Conservation (phyloP, 2,113 vertebrate genomes). For the Strigops habroptila region DNA sequence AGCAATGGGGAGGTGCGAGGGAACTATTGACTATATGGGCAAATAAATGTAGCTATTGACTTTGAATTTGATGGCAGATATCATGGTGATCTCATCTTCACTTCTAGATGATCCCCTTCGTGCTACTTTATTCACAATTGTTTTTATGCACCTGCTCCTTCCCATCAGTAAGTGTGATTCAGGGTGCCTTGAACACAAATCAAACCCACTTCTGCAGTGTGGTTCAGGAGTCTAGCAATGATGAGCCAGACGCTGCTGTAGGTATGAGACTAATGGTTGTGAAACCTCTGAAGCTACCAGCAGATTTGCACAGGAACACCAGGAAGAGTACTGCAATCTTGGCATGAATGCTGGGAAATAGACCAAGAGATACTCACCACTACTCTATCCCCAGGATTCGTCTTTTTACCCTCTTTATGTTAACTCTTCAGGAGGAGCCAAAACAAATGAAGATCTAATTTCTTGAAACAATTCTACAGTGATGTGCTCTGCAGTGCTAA, state of each 20-base stretch:
- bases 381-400: background rate
- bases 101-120: background rate
- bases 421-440: background rate
- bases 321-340: background rate
- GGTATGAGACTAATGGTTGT: background rate
- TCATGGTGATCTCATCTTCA: background rate
- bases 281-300: background rate
- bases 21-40: background rate
- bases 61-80: background rate
- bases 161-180: background rate
- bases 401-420: background rate
- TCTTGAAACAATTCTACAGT: background rate
- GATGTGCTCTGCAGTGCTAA: background rate
- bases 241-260: background rate
- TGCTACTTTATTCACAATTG: rapidly evolving
- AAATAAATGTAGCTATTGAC: background rate
- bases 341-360: background rate
- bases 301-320: background rate
- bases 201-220: background rate
- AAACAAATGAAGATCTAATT: background rate
- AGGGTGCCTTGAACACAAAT: background rate
- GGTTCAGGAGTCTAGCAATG: background rate
- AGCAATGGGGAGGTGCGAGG: background rate
- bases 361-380: background rate
- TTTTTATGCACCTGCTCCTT: background rate